These are phyloP conservation scores for Meteorus cinctellus DNA, from an alignment of 2,888 invertebrate species.

Conservation along the genomic window DNA sequence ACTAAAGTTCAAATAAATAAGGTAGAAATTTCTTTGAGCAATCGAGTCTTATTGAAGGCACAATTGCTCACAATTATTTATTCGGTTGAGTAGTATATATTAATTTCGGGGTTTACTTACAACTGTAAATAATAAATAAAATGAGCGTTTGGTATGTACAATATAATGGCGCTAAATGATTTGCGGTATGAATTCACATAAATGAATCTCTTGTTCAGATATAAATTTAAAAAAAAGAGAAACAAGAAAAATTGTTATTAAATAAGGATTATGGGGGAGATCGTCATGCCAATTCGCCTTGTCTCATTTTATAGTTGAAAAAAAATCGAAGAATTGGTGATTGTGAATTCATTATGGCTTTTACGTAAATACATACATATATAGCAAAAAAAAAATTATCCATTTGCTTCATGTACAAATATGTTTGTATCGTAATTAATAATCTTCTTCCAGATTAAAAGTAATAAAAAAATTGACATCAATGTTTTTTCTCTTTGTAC, in stretches of 20 bases:
- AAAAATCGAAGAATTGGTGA: neutral
- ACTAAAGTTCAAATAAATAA: neutral
- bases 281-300: neutral
- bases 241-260: neutral
- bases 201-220: neutral
- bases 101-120: neutral
- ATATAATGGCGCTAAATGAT: neutral
- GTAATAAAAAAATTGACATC: constrained; percentile 33
- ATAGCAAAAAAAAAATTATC: neutral
- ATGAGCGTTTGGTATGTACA: neutral
- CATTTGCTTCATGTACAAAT: constrained; percentile 55
- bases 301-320: neutral
- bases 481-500: neutral
- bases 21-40: neutral
- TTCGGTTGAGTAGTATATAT: neutral
- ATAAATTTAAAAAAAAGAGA: neutral
- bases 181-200: neutral
- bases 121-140: neutral
- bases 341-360: neutral
- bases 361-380: neutral
- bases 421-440: constrained; percentile 55
- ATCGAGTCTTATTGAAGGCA: neutral
- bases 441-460: constrained; percentile 51
- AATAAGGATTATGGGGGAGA: neutral
- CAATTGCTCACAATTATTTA: neutral